Percentiles rank a stretch among this genome's conserved stretches.
Evolutionary conservation across 2,888 invertebrate species (phyloP).

Genomic region (Thecophora atra): DNA sequence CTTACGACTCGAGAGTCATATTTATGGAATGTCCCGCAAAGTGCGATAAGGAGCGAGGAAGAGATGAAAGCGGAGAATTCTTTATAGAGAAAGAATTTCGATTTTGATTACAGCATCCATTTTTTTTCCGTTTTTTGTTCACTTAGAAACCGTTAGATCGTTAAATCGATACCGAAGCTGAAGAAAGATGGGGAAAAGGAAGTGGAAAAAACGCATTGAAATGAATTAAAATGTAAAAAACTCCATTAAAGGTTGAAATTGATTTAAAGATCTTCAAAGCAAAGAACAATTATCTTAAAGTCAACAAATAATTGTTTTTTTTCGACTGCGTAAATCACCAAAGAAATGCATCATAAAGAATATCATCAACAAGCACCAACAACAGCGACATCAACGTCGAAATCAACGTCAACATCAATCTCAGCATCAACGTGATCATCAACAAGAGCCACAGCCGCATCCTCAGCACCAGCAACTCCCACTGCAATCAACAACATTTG

Average conservation of each 20-base stretch:
- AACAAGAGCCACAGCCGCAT: constrained; percentile 5
- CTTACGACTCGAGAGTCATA: too few relatives aligned
- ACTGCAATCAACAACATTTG: constrained; percentile 9
- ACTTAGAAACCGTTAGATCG: too few relatives aligned
- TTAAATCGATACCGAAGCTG: not conserved
- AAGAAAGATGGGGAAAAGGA: not conserved
- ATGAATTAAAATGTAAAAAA: too few relatives aligned
- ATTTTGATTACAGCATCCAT: too few relatives aligned
- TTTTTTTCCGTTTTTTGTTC: too few relatives aligned
- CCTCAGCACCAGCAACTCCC: constrained; percentile 10
- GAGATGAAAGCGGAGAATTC: too few relatives aligned
- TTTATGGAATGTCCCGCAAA: too few relatives aligned
- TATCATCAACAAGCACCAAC: not conserved
- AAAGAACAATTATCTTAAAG: not conserved
- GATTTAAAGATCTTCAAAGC: too few relatives aligned
- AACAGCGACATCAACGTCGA: not conserved
- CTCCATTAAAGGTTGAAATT: too few relatives aligned
- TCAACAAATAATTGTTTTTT: not conserved
- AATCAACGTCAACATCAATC: constrained; percentile 40
- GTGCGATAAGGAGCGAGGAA: too few relatives aligned
- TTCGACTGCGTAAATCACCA: too few relatives aligned
- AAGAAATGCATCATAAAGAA: not conserved
- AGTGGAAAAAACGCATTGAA: not conserved
- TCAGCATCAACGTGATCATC: constrained; percentile 44
- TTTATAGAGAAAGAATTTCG: too few relatives aligned